A percentile compares a stretch with the other conserved stretches of the same genome.
These are phyloP conservation scores for Dissostichus mawsoni DNA, from an alignment of 2,113 vertebrate genomes.

Conservation along the genomic window DNA sequence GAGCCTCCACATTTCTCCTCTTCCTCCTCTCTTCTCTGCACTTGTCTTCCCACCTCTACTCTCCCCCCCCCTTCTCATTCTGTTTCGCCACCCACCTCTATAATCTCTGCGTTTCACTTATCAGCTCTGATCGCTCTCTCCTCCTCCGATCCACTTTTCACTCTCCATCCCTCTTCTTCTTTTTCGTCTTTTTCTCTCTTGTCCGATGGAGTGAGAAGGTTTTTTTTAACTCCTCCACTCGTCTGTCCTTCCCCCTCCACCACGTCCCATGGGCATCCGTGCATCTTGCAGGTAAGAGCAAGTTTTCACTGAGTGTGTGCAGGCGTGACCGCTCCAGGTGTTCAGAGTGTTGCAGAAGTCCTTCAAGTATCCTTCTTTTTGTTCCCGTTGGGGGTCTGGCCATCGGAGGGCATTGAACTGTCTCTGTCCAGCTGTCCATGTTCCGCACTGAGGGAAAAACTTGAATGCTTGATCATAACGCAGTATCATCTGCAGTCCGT, in stretches of 20 bases:
- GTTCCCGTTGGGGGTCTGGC: constrained; percentile 6
- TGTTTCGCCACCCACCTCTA: neutral
- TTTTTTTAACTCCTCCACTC: constrained; percentile 70
- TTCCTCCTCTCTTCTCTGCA: constrained; percentile 12
- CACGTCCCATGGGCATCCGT: constrained; percentile 88
- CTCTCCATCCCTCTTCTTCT: neutral
- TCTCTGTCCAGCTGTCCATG: neutral
- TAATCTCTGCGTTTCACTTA: constrained; percentile 39
- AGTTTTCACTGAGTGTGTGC: constrained; percentile 2
- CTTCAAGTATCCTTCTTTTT: constrained; percentile 36
- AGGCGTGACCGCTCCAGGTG: constrained; percentile 11
- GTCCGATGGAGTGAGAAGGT: constrained; percentile 70
- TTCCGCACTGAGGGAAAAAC: constrained; percentile 13
- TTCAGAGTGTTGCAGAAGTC: constrained; percentile 43
- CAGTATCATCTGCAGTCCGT: neutral
- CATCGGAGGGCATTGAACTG: constrained; percentile 19
- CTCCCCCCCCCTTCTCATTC: constrained; percentile 15
- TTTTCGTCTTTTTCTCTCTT: constrained; percentile 7
- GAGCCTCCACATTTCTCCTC: constrained; percentile 59
- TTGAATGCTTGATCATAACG: neutral
- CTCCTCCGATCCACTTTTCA: constrained; percentile 33
- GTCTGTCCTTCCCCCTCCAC: constrained; percentile 52
- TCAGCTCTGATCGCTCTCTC: constrained; percentile 23
- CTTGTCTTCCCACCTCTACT: neutral
- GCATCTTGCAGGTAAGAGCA: constrained; percentile 89